phyloP scores from a whole-genome alignment of 2,113 vertebrate species.

The Cebidichthys violaceus region DNA sequence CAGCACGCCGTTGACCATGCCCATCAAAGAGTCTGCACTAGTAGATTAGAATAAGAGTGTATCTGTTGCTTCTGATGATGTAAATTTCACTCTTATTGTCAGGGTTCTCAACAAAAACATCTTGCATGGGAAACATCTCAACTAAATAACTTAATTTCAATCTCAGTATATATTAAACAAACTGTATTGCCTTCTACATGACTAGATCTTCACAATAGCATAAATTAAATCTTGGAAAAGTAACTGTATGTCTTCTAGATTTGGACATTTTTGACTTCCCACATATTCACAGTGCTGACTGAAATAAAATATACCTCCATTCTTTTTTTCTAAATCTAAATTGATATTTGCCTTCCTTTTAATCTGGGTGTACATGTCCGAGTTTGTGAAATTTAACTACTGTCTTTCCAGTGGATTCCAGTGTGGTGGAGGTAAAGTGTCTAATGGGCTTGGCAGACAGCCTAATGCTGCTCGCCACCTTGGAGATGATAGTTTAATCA shows the following conservation, averaged over 20 bases:
- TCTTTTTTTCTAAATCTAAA: neutral
- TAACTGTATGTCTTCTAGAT: neutral
- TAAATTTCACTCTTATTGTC: neutral
- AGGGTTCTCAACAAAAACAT: neutral
- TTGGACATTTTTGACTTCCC: neutral
- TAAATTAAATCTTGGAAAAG: neutral
- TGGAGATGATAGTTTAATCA: conserved; percentile 71
- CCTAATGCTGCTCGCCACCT: conserved; percentile 57
- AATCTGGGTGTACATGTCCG: neutral
- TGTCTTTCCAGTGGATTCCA: conserved; percentile 24
- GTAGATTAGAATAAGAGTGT: too few species aligned
- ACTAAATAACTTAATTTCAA: neutral
- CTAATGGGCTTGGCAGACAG: conserved; percentile 54
- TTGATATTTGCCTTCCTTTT: neutral
- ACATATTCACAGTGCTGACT: too few species aligned
- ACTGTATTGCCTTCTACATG: neutral
- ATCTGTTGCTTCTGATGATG: too few species aligned
- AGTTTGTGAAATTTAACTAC: conserved; percentile 25
- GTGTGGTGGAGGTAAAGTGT: conserved; percentile 35
- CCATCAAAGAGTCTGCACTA: too few species aligned
- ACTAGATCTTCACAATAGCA: neutral
- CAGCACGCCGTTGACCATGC: too few species aligned
- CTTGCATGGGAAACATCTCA: neutral
- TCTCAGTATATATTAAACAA: neutral
- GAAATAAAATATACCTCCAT: neutral